A percentile compares a stretch with the other conserved stretches of the same genome.
phyloP scores from a whole-genome alignment of 2,113 vertebrate genomes.

The Stictonetta naevosa region DNA sequence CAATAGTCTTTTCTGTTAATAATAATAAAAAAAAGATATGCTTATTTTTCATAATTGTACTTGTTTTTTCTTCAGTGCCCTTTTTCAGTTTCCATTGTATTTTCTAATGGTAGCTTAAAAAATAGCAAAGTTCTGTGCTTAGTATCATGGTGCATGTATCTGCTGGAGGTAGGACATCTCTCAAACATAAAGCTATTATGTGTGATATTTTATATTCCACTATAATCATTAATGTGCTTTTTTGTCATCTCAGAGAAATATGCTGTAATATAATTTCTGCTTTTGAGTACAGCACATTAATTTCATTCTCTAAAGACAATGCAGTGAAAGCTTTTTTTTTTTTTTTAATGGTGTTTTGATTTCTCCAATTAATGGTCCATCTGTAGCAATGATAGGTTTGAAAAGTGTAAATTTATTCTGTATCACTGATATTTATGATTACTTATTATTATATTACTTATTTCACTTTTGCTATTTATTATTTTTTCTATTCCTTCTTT shows the following conservation, averaged over 20 bases:
- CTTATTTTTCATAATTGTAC: background rate
- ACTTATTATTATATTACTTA: background rate
- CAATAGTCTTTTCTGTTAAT: background rate
- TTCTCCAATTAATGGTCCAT: background rate
- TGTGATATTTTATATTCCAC: background rate
- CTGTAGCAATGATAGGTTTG: background rate
- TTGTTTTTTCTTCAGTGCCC: background rate
- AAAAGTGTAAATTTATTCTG: background rate
- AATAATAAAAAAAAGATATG: background rate
- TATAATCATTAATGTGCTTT: background rate
- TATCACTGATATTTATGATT: background rate
- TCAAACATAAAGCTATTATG: background rate
- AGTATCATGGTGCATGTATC: background rate
- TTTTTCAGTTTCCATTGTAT: background rate
- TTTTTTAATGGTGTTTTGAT: background rate
- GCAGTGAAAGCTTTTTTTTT: background rate
- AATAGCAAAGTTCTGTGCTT: background rate
- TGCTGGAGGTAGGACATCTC: background rate
- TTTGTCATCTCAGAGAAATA: background rate
- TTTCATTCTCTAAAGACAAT: background rate
- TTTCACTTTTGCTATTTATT: background rate
- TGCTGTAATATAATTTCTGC: background rate
- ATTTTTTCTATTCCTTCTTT: background rate
- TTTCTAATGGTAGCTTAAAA: background rate
- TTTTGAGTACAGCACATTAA: background rate